phyloP scores from a whole-genome alignment of 1,140 invertebrate species.

The Magallana gigas region DNA sequence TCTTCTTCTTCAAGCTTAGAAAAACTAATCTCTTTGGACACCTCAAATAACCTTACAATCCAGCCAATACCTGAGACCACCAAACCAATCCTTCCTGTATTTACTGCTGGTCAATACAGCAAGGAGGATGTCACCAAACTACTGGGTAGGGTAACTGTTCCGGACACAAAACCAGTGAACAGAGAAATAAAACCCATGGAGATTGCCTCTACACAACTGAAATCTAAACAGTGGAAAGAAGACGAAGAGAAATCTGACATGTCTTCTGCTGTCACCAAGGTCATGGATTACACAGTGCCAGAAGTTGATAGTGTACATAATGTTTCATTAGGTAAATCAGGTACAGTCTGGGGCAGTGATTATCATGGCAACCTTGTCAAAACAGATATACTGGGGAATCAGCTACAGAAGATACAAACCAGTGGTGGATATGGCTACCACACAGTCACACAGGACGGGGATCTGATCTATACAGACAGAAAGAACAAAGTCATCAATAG shows the following conservation, averaged over 20 bases:
- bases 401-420: not conserved
- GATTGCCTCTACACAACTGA: not conserved
- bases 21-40: not conserved
- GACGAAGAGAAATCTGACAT: not conserved
- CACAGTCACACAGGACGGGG: not conserved
- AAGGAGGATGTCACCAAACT: not conserved
- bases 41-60: not conserved
- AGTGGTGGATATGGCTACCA: not conserved
- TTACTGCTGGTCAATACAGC: not conserved
- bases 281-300: not conserved
- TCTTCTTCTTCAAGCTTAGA: not conserved
- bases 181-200: not conserved
- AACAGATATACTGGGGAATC: not conserved
- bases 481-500: not conserved
- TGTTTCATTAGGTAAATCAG: not conserved
- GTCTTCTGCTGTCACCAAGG: not conserved
- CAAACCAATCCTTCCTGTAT: not conserved
- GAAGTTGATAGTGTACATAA: not conserved
- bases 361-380: not conserved
- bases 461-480: not conserved
- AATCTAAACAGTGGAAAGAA: not conserved
- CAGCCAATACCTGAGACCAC: not conserved
- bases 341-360: not conserved
- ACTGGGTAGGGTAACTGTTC: not conserved
- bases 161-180: not conserved